phyloP scores from a whole-genome alignment of 2,113 vertebrate genomes.

The Passer domesticus region DNA sequence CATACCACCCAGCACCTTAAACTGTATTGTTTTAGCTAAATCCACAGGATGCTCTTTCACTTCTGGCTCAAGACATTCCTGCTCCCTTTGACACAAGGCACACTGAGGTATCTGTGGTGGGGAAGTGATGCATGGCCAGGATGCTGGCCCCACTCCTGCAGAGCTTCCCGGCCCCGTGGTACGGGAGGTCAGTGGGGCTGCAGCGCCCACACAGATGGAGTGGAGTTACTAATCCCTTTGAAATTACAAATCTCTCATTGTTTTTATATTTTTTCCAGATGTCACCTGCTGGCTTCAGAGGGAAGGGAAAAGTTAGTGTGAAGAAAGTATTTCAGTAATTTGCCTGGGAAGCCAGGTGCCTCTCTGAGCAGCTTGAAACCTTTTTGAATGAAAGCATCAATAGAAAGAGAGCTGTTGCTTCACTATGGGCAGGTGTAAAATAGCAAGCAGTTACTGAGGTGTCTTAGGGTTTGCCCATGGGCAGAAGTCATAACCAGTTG shows the following conservation, averaged over 20 bases:
- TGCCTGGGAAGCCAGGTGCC: background rate
- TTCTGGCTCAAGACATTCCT: background rate
- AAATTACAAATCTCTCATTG: background rate
- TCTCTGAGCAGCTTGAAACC: background rate
- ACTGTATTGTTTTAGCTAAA: background rate
- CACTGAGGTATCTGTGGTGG: background rate
- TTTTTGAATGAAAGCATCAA: background rate
- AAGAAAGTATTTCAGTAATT: conserved; percentile 5
- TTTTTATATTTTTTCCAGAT: conserved; percentile 39
- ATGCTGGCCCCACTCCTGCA: background rate
- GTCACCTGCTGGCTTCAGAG: conserved; percentile 30
- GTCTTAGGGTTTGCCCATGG: background rate
- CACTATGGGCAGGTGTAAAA: background rate
- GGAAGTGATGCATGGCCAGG: background rate
- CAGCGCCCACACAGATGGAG: background rate
- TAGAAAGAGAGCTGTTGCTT: background rate
- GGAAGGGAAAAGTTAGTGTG: background rate
- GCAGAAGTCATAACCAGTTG: background rate
- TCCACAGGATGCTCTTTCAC: background rate
- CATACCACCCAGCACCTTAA: background rate
- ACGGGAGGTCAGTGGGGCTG: fast-evolving
- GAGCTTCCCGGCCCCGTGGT: background rate
- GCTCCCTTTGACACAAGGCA: background rate
- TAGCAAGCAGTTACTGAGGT: background rate
- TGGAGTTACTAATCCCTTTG: background rate